A percentile compares a stretch with the other conserved stretches of the same genome.
Evolutionary conservation across 2,888 invertebrate genomes (phyloP).

Genomic region (Papilio demoleus): DNA sequence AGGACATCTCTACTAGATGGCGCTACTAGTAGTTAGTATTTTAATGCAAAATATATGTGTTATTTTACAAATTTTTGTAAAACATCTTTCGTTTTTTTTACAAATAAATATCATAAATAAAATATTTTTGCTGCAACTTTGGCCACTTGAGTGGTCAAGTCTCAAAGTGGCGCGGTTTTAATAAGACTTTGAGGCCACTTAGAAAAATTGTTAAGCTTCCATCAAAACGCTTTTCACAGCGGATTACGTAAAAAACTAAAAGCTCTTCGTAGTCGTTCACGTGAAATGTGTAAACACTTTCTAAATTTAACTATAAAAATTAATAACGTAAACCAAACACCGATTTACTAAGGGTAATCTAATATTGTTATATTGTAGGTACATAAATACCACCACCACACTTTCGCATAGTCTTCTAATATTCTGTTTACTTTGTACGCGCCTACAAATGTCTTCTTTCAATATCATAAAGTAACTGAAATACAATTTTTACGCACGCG

Average conservation of each 20-base stretch:
- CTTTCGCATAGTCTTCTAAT: neutral
- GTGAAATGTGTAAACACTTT: neutral
- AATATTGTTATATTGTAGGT: no score
- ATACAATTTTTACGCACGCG: conserved; percentile 16
- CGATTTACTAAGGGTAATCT: no score
- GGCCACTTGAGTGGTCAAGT: neutral
- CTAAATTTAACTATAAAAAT: neutral
- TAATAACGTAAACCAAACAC: neutral
- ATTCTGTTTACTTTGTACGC: neutral
- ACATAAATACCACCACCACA: no score
- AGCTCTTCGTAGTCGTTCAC: neutral
- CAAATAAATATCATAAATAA: no score
- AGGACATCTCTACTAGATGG: no score
- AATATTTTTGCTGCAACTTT: conserved; percentile 3
- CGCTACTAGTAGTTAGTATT: no score
- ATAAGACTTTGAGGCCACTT: conserved; percentile 19
- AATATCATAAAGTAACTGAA: conserved; percentile 4
- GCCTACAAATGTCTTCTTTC: conserved; percentile 10
- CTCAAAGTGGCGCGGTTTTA: conserved; percentile 23
- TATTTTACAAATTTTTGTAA: no score
- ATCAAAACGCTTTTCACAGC: conserved; percentile 18
- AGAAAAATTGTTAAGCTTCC: conserved; percentile 22
- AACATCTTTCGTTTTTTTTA: no score
- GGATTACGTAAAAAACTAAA: conserved; percentile 15
- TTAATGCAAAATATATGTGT: no score